Evolutionary conservation across 2,797 vertebrate genomes (phyloP).

Genomic region (Lacerta viridis): DNA sequence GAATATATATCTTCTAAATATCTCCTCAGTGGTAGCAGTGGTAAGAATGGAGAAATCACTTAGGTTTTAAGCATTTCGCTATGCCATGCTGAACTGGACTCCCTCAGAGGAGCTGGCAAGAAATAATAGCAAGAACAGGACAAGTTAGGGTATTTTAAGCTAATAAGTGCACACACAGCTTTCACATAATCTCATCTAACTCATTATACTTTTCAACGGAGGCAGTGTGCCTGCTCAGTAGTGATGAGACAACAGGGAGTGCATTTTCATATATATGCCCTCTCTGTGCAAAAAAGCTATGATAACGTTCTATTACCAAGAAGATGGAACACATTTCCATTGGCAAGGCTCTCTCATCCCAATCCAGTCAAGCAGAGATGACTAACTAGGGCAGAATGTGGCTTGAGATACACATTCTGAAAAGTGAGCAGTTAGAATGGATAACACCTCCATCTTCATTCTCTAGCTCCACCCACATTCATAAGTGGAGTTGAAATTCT

Average conservation of each 20-base stretch:
- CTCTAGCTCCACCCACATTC: neutral
- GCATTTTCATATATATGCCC: neutral
- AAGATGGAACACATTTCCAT: too few species aligned
- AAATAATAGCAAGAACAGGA: neutral
- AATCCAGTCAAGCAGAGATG: neutral
- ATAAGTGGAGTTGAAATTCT: neutral
- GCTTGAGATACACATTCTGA: neutral
- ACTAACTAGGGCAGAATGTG: neutral
- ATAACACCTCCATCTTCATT: neutral
- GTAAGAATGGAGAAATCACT: neutral
- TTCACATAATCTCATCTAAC: neutral
- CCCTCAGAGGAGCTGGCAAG: neutral
- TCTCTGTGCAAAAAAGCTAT: neutral
- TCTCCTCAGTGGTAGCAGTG: accelerated
- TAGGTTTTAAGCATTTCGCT: slow-evolving; percentile 26
- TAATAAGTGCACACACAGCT: neutral
- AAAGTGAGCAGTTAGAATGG: neutral
- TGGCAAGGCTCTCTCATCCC: neutral
- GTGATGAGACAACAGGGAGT: neutral
- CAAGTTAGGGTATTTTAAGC: neutral
- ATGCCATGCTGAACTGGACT: slow-evolving; percentile 25
- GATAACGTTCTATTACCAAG: neutral
- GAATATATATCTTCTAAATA: neutral
- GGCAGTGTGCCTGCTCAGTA: neutral
- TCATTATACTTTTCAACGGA: neutral